A percentile compares a stretch with the other conserved stretches of the same genome.
Conservation (phyloP, 2,113 vertebrate genomes). For the Apeltes quadracus region DNA sequence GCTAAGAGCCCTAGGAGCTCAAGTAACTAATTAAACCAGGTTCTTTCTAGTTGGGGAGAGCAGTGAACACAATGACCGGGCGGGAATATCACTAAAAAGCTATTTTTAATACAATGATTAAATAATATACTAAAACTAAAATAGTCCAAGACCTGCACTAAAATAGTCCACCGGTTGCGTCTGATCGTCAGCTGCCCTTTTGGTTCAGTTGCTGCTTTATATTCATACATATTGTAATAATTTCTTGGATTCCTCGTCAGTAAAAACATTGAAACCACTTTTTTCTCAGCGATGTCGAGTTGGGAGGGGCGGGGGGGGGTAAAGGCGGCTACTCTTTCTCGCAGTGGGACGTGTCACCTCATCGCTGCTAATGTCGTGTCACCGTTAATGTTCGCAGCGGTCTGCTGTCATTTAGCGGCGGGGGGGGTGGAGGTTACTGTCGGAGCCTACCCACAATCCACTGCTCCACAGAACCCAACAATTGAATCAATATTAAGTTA, state of each 20-base stretch:
- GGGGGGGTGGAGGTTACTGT: conserved; percentile 45
- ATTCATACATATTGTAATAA: too few species aligned
- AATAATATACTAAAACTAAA: too few species aligned
- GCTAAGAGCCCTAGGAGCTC: too few species aligned
- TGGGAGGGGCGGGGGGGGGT: conserved; percentile 3
- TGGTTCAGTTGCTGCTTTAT: too few species aligned
- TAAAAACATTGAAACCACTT: neutral
- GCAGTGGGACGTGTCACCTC: conserved; percentile 5
- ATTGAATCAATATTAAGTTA: conserved; percentile 40
- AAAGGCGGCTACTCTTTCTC: conserved; percentile 15
- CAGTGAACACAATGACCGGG: too few species aligned
- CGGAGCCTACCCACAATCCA: conserved; percentile 34
- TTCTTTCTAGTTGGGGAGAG: too few species aligned
- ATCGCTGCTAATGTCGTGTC: conserved; percentile 49
- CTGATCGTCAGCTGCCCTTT: too few species aligned
- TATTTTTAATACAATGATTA: too few species aligned
- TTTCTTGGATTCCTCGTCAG: neutral
- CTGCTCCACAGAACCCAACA: conserved; percentile 36
- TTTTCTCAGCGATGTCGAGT: neutral
- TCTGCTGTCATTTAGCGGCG: conserved; percentile 44
- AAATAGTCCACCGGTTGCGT: too few species aligned
- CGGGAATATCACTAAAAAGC: too few species aligned
- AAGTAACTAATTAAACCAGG: too few species aligned
- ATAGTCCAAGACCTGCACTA: too few species aligned
- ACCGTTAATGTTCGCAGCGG: conserved; percentile 42